phyloP scores from a whole-genome alignment of 2,888 invertebrate species.

The Parapristionchus giblindavisi region DNA sequence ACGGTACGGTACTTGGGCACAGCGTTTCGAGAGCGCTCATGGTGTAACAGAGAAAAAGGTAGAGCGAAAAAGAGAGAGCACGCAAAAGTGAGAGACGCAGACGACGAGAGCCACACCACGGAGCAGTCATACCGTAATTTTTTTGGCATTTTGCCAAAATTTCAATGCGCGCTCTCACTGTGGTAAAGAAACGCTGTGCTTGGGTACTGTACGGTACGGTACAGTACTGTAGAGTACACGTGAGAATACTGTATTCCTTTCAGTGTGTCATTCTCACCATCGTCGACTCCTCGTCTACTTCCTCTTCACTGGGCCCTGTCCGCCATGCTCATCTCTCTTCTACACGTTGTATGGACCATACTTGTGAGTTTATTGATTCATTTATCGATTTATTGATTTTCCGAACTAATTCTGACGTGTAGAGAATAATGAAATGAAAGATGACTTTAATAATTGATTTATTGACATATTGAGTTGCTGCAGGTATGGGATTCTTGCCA shows the following conservation, averaged over 20 bases:
- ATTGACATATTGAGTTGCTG: neutral
- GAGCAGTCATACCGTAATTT: neutral
- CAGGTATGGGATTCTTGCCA: slow-evolving; percentile 57
- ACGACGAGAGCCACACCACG: too few relatives aligned
- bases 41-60: too few relatives aligned
- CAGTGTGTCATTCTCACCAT: neutral
- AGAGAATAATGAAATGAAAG: neutral
- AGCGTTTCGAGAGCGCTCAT: too few relatives aligned
- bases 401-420: neutral
- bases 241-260: neutral
- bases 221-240: neutral
- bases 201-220: neutral
- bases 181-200: neutral
- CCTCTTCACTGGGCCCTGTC: slow-evolving; percentile 49
- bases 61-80: too few relatives aligned
- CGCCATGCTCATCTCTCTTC: slow-evolving; percentile 59
- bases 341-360: slow-evolving; percentile 91
- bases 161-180: neutral
- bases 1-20: too few relatives aligned
- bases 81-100: too few relatives aligned
- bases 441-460: neutral
- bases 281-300: slow-evolving; percentile 35
- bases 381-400: neutral
- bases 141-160: neutral
- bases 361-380: slow-evolving; percentile 42